Conservation (phyloP, 2,888 invertebrate genomes). For the Alcis repandata region DNA sequence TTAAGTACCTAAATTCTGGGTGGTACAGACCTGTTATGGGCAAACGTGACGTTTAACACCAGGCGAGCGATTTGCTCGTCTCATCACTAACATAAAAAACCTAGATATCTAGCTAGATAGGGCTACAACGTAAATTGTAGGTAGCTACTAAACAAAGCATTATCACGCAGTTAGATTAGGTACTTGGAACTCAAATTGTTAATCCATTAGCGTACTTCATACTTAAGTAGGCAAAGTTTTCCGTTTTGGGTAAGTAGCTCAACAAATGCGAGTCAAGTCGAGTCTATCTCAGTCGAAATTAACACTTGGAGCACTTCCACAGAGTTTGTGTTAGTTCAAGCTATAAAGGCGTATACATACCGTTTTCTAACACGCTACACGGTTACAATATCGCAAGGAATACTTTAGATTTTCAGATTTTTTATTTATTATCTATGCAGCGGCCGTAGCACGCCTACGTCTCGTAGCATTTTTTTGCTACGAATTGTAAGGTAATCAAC, state of each 20-base stretch:
- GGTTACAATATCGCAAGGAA: no score
- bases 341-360: neutral
- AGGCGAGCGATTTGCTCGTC: no score
- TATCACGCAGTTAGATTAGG: neutral
- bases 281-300: neutral
- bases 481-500: no score
- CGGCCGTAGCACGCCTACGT: neutral
- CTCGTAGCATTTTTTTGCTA: constrained; percentile 2
- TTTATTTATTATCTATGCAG: neutral
- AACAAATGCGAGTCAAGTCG: neutral
- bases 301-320: neutral
- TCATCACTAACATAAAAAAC: no score
- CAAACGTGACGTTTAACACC: no score
- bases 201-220: neutral
- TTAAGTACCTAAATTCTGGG: no score
- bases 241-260: neutral
- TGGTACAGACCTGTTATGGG: no score
- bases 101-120: no score
- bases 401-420: no score
- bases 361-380: neutral
- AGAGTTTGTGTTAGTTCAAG: neutral
- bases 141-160: no score
- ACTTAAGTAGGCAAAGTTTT: neutral
- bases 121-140: no score
- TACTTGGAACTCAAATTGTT: neutral